A percentile compares a stretch with the other conserved stretches of the same genome.
phyloP scores from a whole-genome alignment of 2,797 vertebrate genomes.

The Squalus acanthias region DNA sequence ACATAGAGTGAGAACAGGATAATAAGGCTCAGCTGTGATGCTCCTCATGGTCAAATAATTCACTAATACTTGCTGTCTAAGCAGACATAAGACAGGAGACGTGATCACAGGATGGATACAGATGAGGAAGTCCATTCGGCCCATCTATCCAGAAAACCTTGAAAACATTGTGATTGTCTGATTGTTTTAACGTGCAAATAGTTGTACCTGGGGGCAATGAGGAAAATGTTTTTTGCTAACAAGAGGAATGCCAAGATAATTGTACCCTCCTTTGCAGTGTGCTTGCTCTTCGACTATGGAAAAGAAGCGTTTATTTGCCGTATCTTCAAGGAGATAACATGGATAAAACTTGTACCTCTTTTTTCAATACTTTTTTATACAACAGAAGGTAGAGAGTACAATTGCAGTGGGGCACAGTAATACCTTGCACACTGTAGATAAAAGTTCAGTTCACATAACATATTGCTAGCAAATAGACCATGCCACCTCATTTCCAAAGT shows the following conservation, averaged over 20 bases:
- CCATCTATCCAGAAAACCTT: not conserved
- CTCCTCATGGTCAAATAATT: not conserved
- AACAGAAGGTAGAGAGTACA: not conserved
- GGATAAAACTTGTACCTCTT: not conserved
- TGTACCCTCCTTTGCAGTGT: not conserved
- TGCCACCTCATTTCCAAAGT: not conserved
- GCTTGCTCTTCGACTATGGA: not conserved
- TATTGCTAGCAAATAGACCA: not conserved
- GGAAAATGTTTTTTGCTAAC: not conserved
- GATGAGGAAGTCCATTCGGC: not conserved
- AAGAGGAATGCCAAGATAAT: not conserved
- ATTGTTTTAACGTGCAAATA: not conserved
- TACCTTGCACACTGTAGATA: not conserved
- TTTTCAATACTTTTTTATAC: not conserved
- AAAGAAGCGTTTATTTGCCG: not conserved
- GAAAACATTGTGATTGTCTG: not conserved
- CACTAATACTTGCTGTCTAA: too few relatives aligned
- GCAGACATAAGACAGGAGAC: not conserved
- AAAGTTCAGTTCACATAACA: not conserved
- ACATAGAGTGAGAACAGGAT: not conserved
- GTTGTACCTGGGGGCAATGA: not conserved
- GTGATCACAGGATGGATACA: not conserved
- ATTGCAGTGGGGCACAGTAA: not conserved
- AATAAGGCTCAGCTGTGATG: not conserved
- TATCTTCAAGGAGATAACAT: not conserved